Evolutionary conservation across 1,140 invertebrate genomes (phyloP), one percentile per base, ranked within the genome.

Genomic region (Diachasma alloeum): DNA sequence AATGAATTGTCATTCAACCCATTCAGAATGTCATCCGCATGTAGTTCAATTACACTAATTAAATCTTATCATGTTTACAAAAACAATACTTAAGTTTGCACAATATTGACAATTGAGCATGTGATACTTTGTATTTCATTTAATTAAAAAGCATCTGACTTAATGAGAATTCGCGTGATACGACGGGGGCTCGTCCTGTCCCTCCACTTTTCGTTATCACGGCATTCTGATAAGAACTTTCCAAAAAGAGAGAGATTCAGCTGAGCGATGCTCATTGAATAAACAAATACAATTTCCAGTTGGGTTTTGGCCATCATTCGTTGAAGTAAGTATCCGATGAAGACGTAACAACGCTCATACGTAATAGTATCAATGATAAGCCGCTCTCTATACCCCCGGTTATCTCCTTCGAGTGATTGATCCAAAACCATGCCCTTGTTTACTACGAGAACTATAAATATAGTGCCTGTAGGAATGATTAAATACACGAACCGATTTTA

Each of bases 401-500:
- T 87, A 85, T 87, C 85, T 74, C 79, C 63, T 72, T 53, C 26
- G 74, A 81, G 22, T 75, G 78, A 82, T 79, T 79, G 81, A 75
- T 75, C 77, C 78, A 75, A 83, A 84, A 83, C 79, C 67, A 76
- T 80, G 80, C 76, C 77, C 82, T 84, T 87, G 82, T 88, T 88
- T 88, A 86, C 83, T 87, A 86, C 79, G 74, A 42, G n/a, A 77
- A 79, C 73, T 84, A 84, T 83, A 82, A 84, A 83, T 83, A 83
- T 76, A 53, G 63, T 70, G 69, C 42, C 37, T 15, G 72, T 80
- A 59, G 53, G 71, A 39, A 75, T 76, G 81, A 83, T 85, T 84
- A 80, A 63, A 81, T 46, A 46, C 66, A 39, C 80, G 80, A 77
- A 81, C 81, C 72, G 80, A 80, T 84, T 86, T 78, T 37, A 73